Evolutionary conservation across 2,888 invertebrate genomes (phyloP).

Genomic region (Morpho helenor): DNA sequence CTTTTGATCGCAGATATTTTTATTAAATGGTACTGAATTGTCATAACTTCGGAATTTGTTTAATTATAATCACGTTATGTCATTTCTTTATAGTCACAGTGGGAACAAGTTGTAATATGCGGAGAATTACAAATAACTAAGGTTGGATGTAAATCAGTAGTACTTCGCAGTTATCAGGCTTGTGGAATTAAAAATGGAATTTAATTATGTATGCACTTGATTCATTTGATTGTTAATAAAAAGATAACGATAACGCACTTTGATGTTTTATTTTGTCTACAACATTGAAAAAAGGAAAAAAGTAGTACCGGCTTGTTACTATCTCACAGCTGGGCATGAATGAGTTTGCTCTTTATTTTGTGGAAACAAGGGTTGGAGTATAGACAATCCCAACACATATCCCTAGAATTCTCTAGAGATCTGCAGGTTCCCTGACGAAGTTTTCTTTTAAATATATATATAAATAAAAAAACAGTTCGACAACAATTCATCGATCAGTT

Average conservation of each 20-base stretch:
- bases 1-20: conserved; percentile 8
- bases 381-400: no score
- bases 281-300: background rate
- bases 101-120: conserved; percentile 26
- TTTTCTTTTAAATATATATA: no score
- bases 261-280: conserved; percentile 34
- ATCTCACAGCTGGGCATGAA: no score
- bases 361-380: no score
- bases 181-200: conserved; percentile 66
- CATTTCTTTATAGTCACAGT: conserved; percentile 41
- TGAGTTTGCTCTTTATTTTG: no score
- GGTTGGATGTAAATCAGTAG: conserved; percentile 44
- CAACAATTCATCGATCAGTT: no score
- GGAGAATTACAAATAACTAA: conserved; percentile 30
- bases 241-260: conserved; percentile 63
- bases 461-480: no score
- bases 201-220: conserved; percentile 74
- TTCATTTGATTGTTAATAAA: conserved; percentile 79
- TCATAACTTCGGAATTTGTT: conserved; percentile 34
- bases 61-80: conserved; percentile 41
- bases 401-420: background rate
- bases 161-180: conserved; percentile 53
- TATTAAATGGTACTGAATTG: conserved; percentile 34
- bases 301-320: no score
- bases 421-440: background rate